A percentile compares a stretch with the other conserved stretches of the same genome.
Evolutionary conservation across 1,140 invertebrate species (phyloP).

Genomic region (Leptoteleia sp.): DNA sequence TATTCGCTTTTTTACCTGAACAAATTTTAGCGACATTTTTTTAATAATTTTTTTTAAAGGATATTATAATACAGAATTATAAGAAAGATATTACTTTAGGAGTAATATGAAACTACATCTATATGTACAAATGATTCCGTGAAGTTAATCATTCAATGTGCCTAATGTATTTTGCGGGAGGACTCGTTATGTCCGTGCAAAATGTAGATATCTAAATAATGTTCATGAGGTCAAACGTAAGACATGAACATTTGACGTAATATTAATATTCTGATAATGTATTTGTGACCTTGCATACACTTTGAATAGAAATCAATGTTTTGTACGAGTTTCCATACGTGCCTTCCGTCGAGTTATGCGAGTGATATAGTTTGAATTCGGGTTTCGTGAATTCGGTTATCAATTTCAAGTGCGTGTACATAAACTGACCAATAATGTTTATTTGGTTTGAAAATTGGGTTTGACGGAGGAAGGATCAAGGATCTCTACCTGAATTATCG

Average conservation of each 20-base stretch:
- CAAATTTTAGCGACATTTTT: constrained; percentile 38
- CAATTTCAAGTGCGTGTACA: constrained; percentile 17
- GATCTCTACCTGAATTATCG: constrained; percentile 41
- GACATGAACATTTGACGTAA: neutral
- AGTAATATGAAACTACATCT: constrained; percentile 3
- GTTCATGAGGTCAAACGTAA: neutral
- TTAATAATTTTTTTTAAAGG: constrained; percentile 34
- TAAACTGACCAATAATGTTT: constrained; percentile 7
- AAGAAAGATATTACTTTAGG: neutral
- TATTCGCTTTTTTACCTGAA: constrained; percentile 26
- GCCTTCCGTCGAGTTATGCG: constrained; percentile 45
- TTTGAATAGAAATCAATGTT: neutral
- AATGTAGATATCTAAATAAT: neutral
- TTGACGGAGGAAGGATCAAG: constrained; percentile 29
- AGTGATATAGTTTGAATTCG: constrained; percentile 31
- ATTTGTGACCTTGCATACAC: neutral
- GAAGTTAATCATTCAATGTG: constrained; percentile 55
- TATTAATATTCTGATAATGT: neutral
- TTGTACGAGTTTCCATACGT: constrained; percentile 14
- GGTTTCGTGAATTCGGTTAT: constrained; percentile 8
- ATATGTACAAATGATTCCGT: constrained; percentile 25
- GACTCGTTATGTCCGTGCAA: constrained; percentile 6
- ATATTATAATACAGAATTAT: constrained; percentile 20
- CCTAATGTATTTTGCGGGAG: constrained; percentile 56
- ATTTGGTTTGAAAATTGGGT: constrained; percentile 31